These are phyloP conservation scores for Macrostomum lignano DNA, from an alignment of 1,140 invertebrate genomes.

Conservation along the genomic window DNA sequence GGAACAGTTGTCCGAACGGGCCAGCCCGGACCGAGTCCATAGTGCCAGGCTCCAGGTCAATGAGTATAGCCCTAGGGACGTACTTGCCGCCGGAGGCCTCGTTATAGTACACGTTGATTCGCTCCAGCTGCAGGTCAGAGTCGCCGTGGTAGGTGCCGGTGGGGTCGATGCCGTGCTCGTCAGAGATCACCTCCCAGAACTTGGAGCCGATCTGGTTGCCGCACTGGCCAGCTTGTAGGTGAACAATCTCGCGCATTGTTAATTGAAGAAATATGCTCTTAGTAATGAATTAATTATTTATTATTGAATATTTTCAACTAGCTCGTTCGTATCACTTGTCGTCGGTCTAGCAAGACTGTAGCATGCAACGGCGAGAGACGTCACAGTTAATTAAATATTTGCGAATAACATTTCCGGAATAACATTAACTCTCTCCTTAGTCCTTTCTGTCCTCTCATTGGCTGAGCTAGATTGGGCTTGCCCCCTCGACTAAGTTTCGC, in stretches of 20 bases:
- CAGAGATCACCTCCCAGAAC: conserved; percentile 72
- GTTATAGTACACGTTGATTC: conserved; percentile 68
- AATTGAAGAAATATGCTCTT: too few relatives aligned
- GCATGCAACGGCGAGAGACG: too few relatives aligned
- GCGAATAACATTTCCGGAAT: too few relatives aligned
- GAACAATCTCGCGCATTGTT: conserved; percentile 32
- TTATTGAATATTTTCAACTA: too few relatives aligned
- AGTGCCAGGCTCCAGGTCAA: conserved; percentile 60
- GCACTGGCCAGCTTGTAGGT: conserved; percentile 48
- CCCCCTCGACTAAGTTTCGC: too few relatives aligned
- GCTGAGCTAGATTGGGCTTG: too few relatives aligned
- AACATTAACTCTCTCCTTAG: too few relatives aligned
- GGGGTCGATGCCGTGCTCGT: conserved; percentile 63
- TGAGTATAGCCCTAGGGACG: conserved; percentile 39
- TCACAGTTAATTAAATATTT: too few relatives aligned
- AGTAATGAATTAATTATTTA: too few relatives aligned
- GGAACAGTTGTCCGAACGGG: conserved; percentile 54
- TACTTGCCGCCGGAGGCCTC: conserved; percentile 37
- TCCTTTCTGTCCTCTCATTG: too few relatives aligned
- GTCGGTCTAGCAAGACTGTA: too few relatives aligned
- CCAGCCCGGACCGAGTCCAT: conserved; percentile 63
- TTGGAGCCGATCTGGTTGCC: conserved; percentile 59
- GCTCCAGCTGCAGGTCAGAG: conserved; percentile 50
- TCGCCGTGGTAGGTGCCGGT: conserved; percentile 55
- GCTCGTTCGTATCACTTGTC: too few relatives aligned